Percentiles rank a stretch among this genome's conserved stretches.
These are phyloP conservation scores for Calliopsis andreniformis DNA, from an alignment of 1,140 invertebrate species.

Conservation along the genomic window DNA sequence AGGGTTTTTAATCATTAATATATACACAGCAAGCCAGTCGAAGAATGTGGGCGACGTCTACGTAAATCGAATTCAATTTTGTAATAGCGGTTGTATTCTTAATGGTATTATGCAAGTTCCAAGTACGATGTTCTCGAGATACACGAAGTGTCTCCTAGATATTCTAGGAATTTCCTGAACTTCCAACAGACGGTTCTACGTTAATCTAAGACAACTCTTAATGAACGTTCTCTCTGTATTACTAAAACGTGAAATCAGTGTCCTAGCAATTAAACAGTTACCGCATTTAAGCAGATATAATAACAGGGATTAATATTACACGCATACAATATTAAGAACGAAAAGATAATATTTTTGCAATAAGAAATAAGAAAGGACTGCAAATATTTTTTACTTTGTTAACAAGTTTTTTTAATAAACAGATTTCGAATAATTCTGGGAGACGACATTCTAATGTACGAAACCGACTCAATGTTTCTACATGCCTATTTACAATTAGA, in stretches of 20 bases:
- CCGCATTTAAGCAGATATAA: neutral
- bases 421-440: conserved; percentile 18
- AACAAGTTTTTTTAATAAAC: neutral
- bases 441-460: conserved; percentile 44
- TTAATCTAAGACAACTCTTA: conserved; percentile 33
- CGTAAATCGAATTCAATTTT: neutral
- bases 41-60: too few relatives aligned
- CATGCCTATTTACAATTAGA: conserved; percentile 66
- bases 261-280: conserved; percentile 10
- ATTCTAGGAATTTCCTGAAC: conserved; percentile 35
- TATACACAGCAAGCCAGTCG: too few relatives aligned
- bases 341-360: neutral
- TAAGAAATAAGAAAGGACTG: neutral
- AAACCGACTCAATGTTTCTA: conserved; percentile 69
- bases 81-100: neutral
- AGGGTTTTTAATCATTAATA: too few relatives aligned
- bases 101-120: conserved; percentile 25
- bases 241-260: conserved; percentile 18
- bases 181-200: conserved; percentile 25
- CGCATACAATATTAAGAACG: too few relatives aligned
- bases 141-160: conserved; percentile 38
- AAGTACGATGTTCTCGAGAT: conserved; percentile 30
- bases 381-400: neutral
- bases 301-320: neutral
- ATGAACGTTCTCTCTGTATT: conserved; percentile 14